Conservation (phyloP, 2,797 vertebrate genomes). For the Geotria australis region DNA sequence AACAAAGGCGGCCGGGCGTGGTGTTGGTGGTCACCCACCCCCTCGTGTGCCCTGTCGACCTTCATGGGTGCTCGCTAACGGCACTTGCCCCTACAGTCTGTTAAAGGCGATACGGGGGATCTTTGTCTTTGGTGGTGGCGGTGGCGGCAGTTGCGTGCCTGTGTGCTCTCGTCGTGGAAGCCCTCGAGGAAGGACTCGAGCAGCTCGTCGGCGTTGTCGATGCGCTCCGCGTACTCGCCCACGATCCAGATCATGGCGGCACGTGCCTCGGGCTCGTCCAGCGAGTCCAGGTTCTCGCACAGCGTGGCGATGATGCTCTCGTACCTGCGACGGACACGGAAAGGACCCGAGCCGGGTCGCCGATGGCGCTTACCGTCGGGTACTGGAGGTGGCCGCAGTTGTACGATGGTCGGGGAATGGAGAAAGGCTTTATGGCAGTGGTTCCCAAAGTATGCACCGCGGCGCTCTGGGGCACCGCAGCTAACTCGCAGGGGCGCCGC, state of each 20-base stretch:
- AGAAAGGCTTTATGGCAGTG: neutral
- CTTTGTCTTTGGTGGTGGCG: too few relatives aligned
- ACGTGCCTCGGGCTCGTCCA: slow-evolving; percentile 82
- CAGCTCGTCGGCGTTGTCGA: slow-evolving; percentile 85
- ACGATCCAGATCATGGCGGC: slow-evolving; percentile 99
- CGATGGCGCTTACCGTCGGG: neutral
- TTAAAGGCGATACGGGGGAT: too few relatives aligned
- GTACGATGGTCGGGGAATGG: neutral
- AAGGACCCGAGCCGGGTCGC: neutral
- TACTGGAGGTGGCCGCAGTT: slow-evolving; percentile 1
- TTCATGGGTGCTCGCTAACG: too few relatives aligned
- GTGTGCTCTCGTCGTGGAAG: slow-evolving; percentile 93
- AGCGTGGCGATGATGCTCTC: slow-evolving; percentile 96
- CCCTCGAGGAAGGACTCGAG: slow-evolving; percentile 89
- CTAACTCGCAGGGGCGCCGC: too few relatives aligned
- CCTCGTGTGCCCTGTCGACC: too few relatives aligned
- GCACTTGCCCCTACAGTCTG: too few relatives aligned
- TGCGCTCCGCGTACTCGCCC: slow-evolving; percentile 79
- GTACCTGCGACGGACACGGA: slow-evolving; percentile 20
- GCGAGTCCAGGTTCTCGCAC: slow-evolving; percentile 81
- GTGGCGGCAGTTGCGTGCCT: slow-evolving; percentile 15
- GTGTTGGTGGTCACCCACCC: too few relatives aligned
- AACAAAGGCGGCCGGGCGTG: too few relatives aligned
- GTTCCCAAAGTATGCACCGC: too few relatives aligned
- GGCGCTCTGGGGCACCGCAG: too few relatives aligned